Conservation (phyloP, 2,888 invertebrate species). For the Amiota minor region DNA sequence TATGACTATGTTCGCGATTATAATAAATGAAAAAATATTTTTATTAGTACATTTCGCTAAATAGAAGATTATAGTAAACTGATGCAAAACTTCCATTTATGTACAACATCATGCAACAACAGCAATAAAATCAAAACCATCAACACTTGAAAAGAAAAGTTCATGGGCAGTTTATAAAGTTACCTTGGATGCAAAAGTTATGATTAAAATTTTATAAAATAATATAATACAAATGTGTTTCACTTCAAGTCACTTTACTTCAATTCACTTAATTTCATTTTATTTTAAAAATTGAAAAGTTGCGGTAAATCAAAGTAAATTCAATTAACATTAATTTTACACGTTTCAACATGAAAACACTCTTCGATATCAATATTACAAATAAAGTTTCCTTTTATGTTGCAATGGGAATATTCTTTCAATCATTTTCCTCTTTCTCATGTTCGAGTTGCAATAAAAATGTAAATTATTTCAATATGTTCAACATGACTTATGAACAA, state of each 20-base stretch:
- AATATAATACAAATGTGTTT: not conserved
- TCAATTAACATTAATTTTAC: constrained; percentile 9
- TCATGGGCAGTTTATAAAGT: not conserved
- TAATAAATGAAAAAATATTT: too few species aligned
- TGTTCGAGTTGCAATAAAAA: not conserved
- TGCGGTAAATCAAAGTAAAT: too few species aligned
- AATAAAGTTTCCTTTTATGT: not conserved
- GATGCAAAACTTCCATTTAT: constrained; percentile 13
- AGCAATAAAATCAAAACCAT: constrained; percentile 35
- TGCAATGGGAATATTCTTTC: not conserved
- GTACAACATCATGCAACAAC: constrained; percentile 24
- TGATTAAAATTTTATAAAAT: not conserved
- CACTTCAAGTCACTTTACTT: not conserved
- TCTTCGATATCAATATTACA: too few species aligned
- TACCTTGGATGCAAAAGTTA: too few species aligned
- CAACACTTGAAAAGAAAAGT: constrained; percentile 3
- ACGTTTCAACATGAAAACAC: not conserved
- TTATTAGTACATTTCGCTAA: too few species aligned
- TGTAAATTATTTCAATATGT: constrained; percentile 17
- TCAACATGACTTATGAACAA: constrained; percentile 16
- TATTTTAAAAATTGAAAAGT: too few species aligned
- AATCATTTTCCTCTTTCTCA: too few species aligned
- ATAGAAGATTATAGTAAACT: too few species aligned
- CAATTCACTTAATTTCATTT: too few species aligned
- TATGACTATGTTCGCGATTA: too few species aligned